A percentile compares a stretch with the other conserved stretches of the same genome.
Conservation (phyloP, 2,797 vertebrate genomes). For the Oophaga sylvatica region DNA sequence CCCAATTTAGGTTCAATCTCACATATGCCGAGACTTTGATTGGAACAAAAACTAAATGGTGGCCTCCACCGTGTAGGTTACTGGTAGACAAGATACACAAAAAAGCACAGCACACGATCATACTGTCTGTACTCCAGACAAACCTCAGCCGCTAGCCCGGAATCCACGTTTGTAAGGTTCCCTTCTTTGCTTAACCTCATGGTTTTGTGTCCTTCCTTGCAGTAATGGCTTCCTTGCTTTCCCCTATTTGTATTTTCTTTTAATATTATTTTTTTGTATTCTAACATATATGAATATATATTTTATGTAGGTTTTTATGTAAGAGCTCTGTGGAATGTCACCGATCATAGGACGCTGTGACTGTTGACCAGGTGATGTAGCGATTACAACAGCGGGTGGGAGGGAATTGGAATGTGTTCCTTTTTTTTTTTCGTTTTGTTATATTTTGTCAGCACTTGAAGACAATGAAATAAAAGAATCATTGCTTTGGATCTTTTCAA, state of each 20-base stretch:
- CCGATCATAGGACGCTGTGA: conserved; percentile 27
- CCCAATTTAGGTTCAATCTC: background rate
- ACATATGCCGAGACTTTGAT: background rate
- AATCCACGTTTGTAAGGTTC: background rate
- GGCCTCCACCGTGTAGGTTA: background rate
- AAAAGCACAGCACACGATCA: conserved; percentile 35
- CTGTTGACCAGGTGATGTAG: conserved; percentile 18
- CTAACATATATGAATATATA: conserved; percentile 47
- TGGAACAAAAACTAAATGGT: background rate
- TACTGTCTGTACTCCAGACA: background rate
- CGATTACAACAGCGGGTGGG: conserved; percentile 20
- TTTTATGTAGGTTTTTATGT: conserved; percentile 53
- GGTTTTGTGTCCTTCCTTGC: conserved; percentile 37
- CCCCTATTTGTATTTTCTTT: conserved; percentile 27
- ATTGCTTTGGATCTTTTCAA: conserved; percentile 48
- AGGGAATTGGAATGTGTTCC: conserved; percentile 35
- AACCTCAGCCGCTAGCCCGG: background rate
- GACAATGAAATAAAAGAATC: conserved; percentile 51
- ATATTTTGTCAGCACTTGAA: conserved; percentile 59
- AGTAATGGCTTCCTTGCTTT: conserved; percentile 21
- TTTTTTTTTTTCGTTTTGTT: conserved; percentile 33
- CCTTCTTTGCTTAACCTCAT: background rate
- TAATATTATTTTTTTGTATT: conserved; percentile 25
- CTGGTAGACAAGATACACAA: background rate
- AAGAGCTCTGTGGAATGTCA: conserved; percentile 21